These are phyloP conservation scores for Strix aluco DNA, from an alignment of 2,113 vertebrate species.

Conservation along the genomic window DNA sequence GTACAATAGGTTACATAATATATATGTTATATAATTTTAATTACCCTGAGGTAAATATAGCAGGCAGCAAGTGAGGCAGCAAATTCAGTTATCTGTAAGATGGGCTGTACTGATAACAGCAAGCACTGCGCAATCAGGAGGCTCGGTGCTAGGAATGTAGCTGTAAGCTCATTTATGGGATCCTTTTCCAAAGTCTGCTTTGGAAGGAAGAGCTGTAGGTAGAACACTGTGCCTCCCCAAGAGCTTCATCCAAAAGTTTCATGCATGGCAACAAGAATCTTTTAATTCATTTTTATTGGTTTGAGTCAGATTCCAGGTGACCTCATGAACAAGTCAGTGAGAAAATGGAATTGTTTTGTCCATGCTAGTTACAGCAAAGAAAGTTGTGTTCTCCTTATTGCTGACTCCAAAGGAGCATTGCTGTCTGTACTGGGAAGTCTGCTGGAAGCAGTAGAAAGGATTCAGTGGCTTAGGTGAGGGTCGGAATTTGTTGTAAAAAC, in stretches of 20 bases:
- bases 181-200: neutral
- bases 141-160: neutral
- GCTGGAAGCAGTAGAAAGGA: neutral
- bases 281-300: neutral
- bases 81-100: conserved; percentile 8
- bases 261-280: neutral
- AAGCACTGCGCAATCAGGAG: neutral
- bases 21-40: conserved; percentile 46
- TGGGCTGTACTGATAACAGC: neutral
- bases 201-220: neutral
- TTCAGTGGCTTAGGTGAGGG: neutral
- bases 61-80: neutral
- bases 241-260: neutral
- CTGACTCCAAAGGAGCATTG: neutral
- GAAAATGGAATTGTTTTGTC: neutral
- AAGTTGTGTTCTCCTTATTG: neutral
- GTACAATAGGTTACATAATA: conserved; percentile 19
- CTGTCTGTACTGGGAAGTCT: neutral
- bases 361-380: neutral
- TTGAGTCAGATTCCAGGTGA: neutral
- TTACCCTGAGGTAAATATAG: neutral
- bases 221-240: neutral
- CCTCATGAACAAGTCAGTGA: neutral
- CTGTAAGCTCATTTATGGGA: neutral
- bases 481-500: neutral